Evolutionary conservation across 2,797 vertebrate genomes (phyloP).

Genomic region (Argentina silus): DNA sequence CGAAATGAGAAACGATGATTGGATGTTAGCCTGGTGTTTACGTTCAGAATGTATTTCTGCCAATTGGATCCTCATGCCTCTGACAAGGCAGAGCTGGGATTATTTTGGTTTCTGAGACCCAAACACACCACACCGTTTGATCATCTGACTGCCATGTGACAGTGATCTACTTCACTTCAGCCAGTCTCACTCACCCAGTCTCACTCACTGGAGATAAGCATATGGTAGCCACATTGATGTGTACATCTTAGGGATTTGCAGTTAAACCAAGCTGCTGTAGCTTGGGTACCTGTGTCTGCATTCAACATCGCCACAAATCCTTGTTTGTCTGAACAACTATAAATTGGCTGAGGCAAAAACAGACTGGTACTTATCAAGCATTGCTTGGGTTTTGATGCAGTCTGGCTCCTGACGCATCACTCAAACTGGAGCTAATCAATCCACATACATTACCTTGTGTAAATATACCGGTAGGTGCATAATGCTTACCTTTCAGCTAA

Average conservation of each 20-base stretch:
- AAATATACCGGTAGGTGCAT: background rate
- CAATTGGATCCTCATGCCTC: constrained; percentile 1
- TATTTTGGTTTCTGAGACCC: constrained; percentile 16
- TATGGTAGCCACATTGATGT: background rate
- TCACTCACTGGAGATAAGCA: too few species aligned
- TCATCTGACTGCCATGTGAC: constrained; percentile 12
- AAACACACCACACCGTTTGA: constrained; percentile 11
- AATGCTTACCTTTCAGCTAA: constrained; percentile 62
- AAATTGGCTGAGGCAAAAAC: too few species aligned
- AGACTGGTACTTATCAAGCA: too few species aligned
- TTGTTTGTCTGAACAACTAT: too few species aligned
- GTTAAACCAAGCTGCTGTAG: too few species aligned
- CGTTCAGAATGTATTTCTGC: background rate
- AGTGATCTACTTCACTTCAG: constrained; percentile 5
- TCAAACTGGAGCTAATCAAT: background rate
- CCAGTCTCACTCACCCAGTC: constrained; percentile 6
- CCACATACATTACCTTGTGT: background rate
- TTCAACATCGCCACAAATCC: too few species aligned
- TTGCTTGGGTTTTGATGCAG: too few species aligned
- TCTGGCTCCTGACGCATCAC: background rate
- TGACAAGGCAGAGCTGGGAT: background rate
- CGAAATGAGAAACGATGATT: too few species aligned
- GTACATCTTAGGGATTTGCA: too few species aligned
- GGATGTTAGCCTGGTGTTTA: background rate
- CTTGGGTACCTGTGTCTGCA: too few species aligned